Percentiles rank a stretch among this genome's conserved stretches.
Evolutionary conservation across 2,113 vertebrate species (phyloP).

Genomic region (Dasyornis broadbenti): DNA sequence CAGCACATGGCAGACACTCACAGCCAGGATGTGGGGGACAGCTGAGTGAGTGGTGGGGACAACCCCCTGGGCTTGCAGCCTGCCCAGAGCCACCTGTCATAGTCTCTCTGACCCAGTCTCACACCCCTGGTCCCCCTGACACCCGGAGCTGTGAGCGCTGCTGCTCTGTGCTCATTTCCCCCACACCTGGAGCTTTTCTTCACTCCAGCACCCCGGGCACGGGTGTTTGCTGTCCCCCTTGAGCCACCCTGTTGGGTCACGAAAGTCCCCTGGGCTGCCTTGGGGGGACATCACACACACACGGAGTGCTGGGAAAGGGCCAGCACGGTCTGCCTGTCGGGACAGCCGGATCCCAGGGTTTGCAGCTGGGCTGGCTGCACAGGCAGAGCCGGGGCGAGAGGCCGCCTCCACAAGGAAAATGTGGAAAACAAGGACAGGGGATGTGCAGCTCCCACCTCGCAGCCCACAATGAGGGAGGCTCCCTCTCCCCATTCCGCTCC

Average conservation of each 20-base stretch:
- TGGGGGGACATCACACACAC: too few relatives aligned
- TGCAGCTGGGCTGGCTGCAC: not conserved
- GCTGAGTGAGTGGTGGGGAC: not conserved
- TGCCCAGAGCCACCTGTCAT: not conserved
- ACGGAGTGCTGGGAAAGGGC: not conserved
- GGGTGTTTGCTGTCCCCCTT: not conserved
- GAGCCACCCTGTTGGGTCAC: rapidly evolving
- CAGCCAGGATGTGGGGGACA: not conserved
- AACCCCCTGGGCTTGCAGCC: not conserved
- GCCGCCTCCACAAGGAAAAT: not conserved
- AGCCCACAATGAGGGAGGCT: rapidly evolving
- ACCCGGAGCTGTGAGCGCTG: not conserved
- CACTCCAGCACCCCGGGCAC: rapidly evolving
- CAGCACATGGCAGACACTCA: rapidly evolving
- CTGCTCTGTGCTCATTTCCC: not conserved
- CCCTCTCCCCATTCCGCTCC: not conserved
- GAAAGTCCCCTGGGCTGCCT: not conserved
- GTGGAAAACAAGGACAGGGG: not conserved
- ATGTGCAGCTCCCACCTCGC: not conserved
- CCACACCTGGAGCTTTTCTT: not conserved
- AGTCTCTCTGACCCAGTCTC: not conserved
- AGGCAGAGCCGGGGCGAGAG: not conserved
- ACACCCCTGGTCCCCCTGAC: too few relatives aligned
- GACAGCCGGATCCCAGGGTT: rapidly evolving
- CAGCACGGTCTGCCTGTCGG: rapidly evolving